phyloP scores from a whole-genome alignment of 2,113 vertebrate genomes.

The Anarrhichthys ocellatus region DNA sequence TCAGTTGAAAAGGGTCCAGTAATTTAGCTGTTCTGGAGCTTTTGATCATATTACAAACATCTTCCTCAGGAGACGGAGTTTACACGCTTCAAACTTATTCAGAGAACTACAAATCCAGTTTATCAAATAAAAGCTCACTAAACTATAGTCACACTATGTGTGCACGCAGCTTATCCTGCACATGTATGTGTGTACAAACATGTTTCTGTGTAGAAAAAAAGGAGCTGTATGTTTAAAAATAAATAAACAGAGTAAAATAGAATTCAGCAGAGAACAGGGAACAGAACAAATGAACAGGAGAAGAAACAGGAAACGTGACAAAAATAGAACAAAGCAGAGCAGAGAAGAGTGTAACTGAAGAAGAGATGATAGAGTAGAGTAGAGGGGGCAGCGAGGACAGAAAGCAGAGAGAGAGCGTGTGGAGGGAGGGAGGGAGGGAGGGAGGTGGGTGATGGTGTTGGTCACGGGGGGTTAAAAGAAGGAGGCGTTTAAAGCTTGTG shows the following conservation, averaged over 20 bases:
- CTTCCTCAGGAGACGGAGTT: neutral
- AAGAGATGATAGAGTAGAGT: conserved; percentile 56
- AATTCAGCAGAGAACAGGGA: neutral
- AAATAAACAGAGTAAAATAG: neutral
- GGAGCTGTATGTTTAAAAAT: neutral
- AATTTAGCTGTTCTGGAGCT: neutral
- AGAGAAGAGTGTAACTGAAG: conserved; percentile 25
- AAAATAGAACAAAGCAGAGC: conserved; percentile 15
- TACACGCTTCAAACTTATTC: neutral
- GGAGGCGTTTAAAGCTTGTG: conserved; percentile 73
- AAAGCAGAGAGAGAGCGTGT: conserved; percentile 41
- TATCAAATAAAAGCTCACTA: no score
- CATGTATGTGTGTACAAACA: neutral
- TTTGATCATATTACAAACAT: neutral
- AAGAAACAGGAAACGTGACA: conserved; percentile 3
- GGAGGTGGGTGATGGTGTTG: conserved; percentile 44
- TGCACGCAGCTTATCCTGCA: neutral
- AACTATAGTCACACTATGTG: neutral
- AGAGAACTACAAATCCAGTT: neutral
- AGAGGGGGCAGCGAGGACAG: conserved; percentile 31
- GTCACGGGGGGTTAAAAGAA: conserved; percentile 69
- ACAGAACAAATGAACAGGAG: neutral
- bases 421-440: conserved; percentile 21
- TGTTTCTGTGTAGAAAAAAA: neutral
- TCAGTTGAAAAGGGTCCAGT: neutral